Percentiles rank a stretch among this genome's conserved stretches.
Evolutionary conservation across 2,888 invertebrate species (phyloP).

Genomic region (Diadromus collaris): DNA sequence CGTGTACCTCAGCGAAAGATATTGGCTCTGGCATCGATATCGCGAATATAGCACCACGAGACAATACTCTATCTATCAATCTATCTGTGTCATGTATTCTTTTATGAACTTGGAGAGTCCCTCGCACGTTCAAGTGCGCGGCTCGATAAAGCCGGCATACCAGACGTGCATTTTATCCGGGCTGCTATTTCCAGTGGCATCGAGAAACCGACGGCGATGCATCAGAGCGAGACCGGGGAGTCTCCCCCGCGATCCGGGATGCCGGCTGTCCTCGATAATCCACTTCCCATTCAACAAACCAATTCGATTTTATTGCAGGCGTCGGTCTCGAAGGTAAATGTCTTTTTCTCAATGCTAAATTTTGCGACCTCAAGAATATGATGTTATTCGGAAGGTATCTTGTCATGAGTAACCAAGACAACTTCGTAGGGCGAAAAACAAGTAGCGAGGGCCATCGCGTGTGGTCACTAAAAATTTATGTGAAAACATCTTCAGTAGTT

Average conservation of each 20-base stretch:
- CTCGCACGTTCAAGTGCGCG: constrained; percentile 29
- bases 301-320: constrained; percentile 53
- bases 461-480: too few relatives aligned
- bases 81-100: constrained; percentile 7
- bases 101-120: constrained; percentile 21
- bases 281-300: constrained; percentile 45
- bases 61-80: not conserved
- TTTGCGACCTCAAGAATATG: not conserved
- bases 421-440: too few relatives aligned
- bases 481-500: too few relatives aligned
- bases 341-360: constrained; percentile 3
- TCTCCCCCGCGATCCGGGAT: constrained; percentile 42
- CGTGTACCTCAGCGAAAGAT: constrained; percentile 61
- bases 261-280: constrained; percentile 27
- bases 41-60: constrained; percentile 29
- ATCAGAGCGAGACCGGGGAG: constrained; percentile 38
- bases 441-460: too few relatives aligned
- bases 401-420: too few relatives aligned
- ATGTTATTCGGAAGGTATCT: too few relatives aligned
- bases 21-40: constrained; percentile 58
- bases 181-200: constrained; percentile 49
- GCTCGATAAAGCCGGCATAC: constrained; percentile 7
- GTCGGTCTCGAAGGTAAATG: constrained; percentile 54
- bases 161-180: constrained; percentile 23
- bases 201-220: constrained; percentile 49